Base-by-base conservation (phyloP, 2,888 invertebrate genomes). In the Nephrotoma appendiculata region DNA sequence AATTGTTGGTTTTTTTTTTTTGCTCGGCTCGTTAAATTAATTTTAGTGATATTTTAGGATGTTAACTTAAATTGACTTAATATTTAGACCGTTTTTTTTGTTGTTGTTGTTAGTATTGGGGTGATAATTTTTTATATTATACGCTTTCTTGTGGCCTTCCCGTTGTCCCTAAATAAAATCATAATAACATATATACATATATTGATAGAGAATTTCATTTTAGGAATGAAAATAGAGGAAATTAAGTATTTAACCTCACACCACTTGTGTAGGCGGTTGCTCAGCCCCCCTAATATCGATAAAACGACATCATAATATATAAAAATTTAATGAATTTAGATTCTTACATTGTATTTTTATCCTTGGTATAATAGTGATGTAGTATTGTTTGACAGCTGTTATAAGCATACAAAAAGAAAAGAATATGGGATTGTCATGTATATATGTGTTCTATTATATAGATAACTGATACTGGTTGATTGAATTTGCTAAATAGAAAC, bases 41-140 rank as follows among this genome's bases (percentile, higher is more conserved):
- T 84, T 84, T 84, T 84, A 42, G 84, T 84, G 84, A 84, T 84
- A 42, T 84, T 84, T 84, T 84, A 84, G 84, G 84, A 71, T 71
- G 31, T 11, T 31, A 71, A 52, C 71, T 71, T 71, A 71, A 71
- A 71, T 71, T 71, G 71, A 71, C 71, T 31, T 71, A 6, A 31
- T 31, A 71, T 71, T 31, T 31, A 31, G 31, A 31, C 31, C 31
- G 31, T 31, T 71, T 71, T 57, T n/a, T 7, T 71, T n/a, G n/a
- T n/a, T 52, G 15, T 52, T 52, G n/a, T 52, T 52, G 71, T 4
- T 31, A 5, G 7, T 52, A 6, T 52, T 71, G 71, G 71, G 71
- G 71, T 71, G 71, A 71, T 71, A 19, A 71, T 19, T 71, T 31
- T 71, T 71, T 31, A 52, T 15, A 9, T 52, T 52, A 52, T 52